phyloP scores from a whole-genome alignment of 2,113 vertebrate genomes.

The Myotis davidii region DNA sequence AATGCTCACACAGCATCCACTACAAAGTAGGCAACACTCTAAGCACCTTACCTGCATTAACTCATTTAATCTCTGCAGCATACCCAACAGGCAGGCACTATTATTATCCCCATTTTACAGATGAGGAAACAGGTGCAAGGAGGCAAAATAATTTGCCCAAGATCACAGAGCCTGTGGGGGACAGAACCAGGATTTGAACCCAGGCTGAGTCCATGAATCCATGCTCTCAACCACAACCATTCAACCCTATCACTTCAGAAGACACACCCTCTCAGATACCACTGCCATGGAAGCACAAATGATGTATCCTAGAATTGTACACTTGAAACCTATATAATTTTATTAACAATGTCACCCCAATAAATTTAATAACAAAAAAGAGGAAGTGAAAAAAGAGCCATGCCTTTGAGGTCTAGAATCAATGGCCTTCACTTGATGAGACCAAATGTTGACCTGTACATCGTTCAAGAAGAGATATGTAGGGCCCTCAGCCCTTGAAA shows the following conservation, averaged over 20 bases:
- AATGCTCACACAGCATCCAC: neutral
- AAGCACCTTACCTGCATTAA: neutral
- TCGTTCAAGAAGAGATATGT: neutral
- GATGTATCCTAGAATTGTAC: neutral
- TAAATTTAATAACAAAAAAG: neutral
- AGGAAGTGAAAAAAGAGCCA: neutral
- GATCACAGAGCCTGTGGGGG: neutral
- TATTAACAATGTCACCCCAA: neutral
- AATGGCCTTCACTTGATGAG: neutral
- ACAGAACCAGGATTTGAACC: neutral
- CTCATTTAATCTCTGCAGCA: neutral
- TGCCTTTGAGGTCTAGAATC: neutral
- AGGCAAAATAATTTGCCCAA: neutral
- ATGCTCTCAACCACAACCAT: neutral
- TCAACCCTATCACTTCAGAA: neutral
- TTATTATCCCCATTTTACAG: constrained; percentile 70
- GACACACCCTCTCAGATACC: neutral
- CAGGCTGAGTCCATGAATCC: neutral
- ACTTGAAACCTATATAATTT: neutral
- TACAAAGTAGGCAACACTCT: neutral
- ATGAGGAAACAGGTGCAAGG: constrained; percentile 25
- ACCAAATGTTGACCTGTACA: neutral
- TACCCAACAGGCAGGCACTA: neutral
- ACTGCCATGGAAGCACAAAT: rapidly evolving
- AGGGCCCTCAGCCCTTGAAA: neutral